These are phyloP conservation scores for Drosophila falleni DNA, from an alignment of 2,888 invertebrate genomes.

Conservation along the genomic window DNA sequence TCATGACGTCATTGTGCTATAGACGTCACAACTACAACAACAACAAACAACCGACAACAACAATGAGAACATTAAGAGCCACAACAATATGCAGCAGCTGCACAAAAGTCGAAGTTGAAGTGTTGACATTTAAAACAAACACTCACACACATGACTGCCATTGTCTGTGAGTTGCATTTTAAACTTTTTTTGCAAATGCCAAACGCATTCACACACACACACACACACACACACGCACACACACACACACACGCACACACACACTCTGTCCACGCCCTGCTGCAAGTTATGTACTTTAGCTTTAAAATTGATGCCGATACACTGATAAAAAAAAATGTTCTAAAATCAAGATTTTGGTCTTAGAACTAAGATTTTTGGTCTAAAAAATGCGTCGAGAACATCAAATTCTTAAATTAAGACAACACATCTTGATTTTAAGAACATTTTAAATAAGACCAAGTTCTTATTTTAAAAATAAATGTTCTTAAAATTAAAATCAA, in stretches of 20 bases:
- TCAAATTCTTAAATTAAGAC: too few species aligned
- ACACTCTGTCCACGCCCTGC: constrained; percentile 14
- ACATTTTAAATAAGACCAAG: too few species aligned
- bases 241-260: background rate
- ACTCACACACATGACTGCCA: constrained; percentile 26
- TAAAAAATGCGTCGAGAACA: too few species aligned
- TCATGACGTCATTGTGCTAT: constrained; percentile 67
- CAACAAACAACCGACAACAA: background rate
- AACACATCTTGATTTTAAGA: too few species aligned
- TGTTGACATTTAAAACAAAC: constrained; percentile 74
- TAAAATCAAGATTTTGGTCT: too few species aligned
- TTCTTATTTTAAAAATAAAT: too few species aligned
- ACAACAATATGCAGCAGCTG: constrained; percentile 16
- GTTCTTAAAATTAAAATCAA: too few species aligned
- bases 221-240: constrained; percentile 7
- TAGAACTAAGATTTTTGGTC: too few species aligned
- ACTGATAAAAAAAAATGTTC: too few species aligned
- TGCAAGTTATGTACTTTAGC: constrained; percentile 28
- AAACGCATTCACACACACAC: constrained; percentile 23
- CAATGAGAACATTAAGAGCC: constrained; percentile 2
- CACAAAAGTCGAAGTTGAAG: constrained; percentile 78
- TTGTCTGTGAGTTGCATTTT: constrained; percentile 56
- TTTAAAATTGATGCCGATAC: constrained; percentile 28
- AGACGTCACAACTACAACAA: constrained; percentile 57
- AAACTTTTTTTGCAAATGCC: constrained; percentile 61